Evolutionary conservation across 2,888 invertebrate species (phyloP), one percentile per base, ranked within the genome.

Genomic region (Caenorhabditis sp.): DNA sequence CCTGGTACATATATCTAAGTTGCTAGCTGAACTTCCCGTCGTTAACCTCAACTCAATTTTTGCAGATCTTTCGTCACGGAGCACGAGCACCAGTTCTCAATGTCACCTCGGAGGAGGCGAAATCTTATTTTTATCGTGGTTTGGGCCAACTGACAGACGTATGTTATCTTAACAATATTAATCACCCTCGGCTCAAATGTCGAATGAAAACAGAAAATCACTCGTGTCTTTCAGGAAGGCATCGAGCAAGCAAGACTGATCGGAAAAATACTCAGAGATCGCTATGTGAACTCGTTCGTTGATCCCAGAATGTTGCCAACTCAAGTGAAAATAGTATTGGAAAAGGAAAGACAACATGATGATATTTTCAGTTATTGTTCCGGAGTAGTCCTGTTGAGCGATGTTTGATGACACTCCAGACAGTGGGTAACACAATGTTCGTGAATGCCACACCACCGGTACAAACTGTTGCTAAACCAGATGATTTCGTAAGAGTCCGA

Each of bases 81-180:
- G 85, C 84, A 2, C 73, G 86, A 44, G 86, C 85, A n/a, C 86
- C 86, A 16, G 73, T 84, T 7, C 49, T 47, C 12, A 68, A 76
- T 12, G 83, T 85, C 44, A 73, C 84, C 10, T 79, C 82, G 26
- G 75, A 84, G n/a, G 85, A 85, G 44, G 66, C 86, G 7, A 80
- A 54, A 44, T 49, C 69, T 16, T 66, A 80, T 73, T 87, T 85
- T 47, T 87, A 68, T 44, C 79, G 85, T 41, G 86, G 86, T 66
- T 54, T 77, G 24, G 86, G 85, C 12, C 85, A 87, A 69, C 69
- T 87, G 75, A 87, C 83, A 22, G 85, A 87, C 51, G 86, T 81
- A 61, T 72, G 76, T 82, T 72, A 58, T 63, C 56, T 64, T 75
- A 69, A 69, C 63, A 74, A 70, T 69, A 74, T 81, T 81, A 74